Evolutionary conservation across 1,140 invertebrate genomes (phyloP), one percentile per base, ranked within the genome.

Genomic region (Metopolophium dirhodum): DNA sequence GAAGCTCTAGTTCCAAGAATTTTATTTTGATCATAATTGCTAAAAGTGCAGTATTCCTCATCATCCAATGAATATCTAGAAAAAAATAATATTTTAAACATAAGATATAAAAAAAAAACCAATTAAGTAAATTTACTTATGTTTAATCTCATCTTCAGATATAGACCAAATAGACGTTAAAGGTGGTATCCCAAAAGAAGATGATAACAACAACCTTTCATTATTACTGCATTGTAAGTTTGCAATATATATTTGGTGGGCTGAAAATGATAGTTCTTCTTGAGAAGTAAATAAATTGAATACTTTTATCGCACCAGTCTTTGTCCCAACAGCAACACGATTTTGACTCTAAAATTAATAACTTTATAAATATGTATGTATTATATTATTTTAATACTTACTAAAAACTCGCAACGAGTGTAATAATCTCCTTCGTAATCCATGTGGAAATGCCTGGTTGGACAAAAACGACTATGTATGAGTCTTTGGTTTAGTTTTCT

Each of bases 11-110:
- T 98, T 94, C 97, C 97, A 94, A 99, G 97, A 93, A 99, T 97
- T 95, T 97, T 96, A 94, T 99, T 98, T 95, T 99, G 97, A 1
- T 96, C 95, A 88, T 97, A 95, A 95, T 99, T 99, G 94, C 98
- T 98, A 95, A 99, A 99, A 95, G 99, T 98, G 18, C 98, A 97
- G 95, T 98, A 97, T 94, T 98, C 97, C 94, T 99, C 98, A 86
- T 98, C 97, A 94, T 97, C 96, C 94, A 98, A 97, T 47, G 96
- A 95, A 94, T 97, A 96, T 94, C 96, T 96, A 85, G 94, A 95
- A 93, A 85, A 91, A 92, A 92, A 54, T 90, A 82, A 83, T 57
- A 77, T 91, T 94, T 61, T 14, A 87, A 37, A 51, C 90, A 57
- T 20, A 93, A n/a, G 45, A 82, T 6, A 91, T 61, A n/a, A 51